Evolutionary conservation across 2,888 invertebrate species (phyloP), one percentile per base, ranked within the genome.

Genomic region (Ectemnius cavifrons): DNA sequence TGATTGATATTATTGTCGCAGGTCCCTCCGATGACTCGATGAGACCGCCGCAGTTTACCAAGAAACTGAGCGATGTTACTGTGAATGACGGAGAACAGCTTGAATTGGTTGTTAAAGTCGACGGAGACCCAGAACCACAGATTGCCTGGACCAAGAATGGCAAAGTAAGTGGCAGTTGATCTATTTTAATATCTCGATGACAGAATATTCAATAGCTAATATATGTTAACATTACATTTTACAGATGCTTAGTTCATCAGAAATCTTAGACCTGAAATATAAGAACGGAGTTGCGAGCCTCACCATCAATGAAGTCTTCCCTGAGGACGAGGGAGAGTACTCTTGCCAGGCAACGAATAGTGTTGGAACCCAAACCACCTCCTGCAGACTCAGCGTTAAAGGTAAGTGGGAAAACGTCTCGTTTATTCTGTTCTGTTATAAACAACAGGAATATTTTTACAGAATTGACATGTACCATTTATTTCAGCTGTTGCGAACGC

Each of bases 251-350:
- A 94, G 94, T 75, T 96, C 96, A 14, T 95, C 95, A 0, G 95
- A 97, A 92, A 96, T 97, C 47, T 94, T 98, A 86, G 97, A 98
- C 90, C 93, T 98, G 72, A 97, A 97, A 91, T 98, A 98, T 91
- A 97, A 97, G 91, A 96, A 96, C 89, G 96, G 97, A 64, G 93
- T 96, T 13, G 98, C 98, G 0, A 96, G 95, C 23, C 92, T 98
- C 61, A 95, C 95, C 66, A 98, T 99, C 87, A 95, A 95, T 86
- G 98, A 98, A 92, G 95, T 97, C 61, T 98, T 97, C 93, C 98
- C 98, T 0, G 98, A 98, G 91, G 98, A 98, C 90, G 98, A 97
- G 91, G 97, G 96, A 23, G 94, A 95, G 73, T 99, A 98, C 90
- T 93, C 94, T 6, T 98, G 98, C 89, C 95, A 95, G 88, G 99